phyloP scores from a whole-genome alignment of 2,888 invertebrate genomes.

The Dinocampus coccinellae region DNA sequence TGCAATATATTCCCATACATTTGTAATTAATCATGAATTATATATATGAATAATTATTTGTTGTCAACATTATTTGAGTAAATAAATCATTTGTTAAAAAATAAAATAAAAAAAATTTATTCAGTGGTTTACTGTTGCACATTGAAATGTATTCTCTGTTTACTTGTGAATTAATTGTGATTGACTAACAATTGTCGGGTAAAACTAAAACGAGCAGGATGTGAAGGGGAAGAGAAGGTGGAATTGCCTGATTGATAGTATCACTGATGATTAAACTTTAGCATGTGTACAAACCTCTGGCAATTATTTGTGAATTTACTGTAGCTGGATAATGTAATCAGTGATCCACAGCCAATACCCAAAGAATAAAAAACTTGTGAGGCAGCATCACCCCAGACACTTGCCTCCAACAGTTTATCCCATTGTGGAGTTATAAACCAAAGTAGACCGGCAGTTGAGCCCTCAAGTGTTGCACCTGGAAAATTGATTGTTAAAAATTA shows the following conservation, averaged over 20 bases:
- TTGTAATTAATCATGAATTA: background rate
- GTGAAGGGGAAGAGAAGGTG: too few species aligned
- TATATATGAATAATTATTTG: background rate
- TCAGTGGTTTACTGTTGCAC: background rate
- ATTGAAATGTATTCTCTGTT: background rate
- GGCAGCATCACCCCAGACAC: conserved; percentile 86
- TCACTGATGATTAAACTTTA: conserved; percentile 20
- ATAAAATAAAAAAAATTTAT: background rate
- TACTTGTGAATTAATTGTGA: conserved; percentile 31
- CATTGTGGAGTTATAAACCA: conserved; percentile 84
- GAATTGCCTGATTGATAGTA: conserved; percentile 8
- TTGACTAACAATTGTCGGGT: background rate
- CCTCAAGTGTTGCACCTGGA: conserved; percentile 76
- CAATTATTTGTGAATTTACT: conserved; percentile 80
- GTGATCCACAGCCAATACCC: conserved; percentile 81
- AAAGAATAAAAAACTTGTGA: conserved; percentile 89
- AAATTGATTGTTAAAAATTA: background rate
- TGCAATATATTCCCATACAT: background rate
- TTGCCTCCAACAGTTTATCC: conserved; percentile 75
- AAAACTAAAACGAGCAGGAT: background rate
- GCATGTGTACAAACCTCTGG: conserved; percentile 67
- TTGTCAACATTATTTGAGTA: background rate
- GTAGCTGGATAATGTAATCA: conserved; percentile 84
- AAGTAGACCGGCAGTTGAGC: conserved; percentile 79
- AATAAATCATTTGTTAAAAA: background rate